Base-by-base conservation (phyloP, 1,140 invertebrate genomes). In the Temnothorax curvispinosus region DNA sequence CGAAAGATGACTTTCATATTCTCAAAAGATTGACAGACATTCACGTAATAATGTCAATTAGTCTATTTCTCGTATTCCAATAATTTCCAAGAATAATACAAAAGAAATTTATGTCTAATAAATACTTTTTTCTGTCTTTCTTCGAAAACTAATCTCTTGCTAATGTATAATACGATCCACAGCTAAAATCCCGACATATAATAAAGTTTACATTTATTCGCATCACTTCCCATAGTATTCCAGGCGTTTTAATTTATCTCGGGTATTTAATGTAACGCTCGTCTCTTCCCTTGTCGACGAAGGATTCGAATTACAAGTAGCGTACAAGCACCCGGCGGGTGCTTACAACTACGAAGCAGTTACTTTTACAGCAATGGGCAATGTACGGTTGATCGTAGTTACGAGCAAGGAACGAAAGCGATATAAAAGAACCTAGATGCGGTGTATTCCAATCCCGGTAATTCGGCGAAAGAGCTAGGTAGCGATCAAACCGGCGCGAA, bases 311-410 rank as follows among this genome's bases (percentile, higher is more conserved):
- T 84, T 84, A 84, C 69, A 82, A 82, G 78, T 65, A 50, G 11
- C 69, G 50, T 89, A 76, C 67, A 80, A 81, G 88, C 85, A 38
- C 81, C 74, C 74, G 64, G 56, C 69, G 65, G 41, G 71, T 85
- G 67, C 67, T 74, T 82, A 77, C 76, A 89, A 72, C 85, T 65
- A 32, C 74, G 32, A 0, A 4, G 81, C 72, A 86, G 90, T 91
- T 91, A 91, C 88, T 82, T 91, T 91, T 91, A 89, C 84, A 54
- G 71, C 85, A 47, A 47, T 52, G 56, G 75, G 84, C 85, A 75
- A 91, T 86, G 88, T 69, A 88, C 90, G 88, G 80, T 89, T 91
- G 90, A 91, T 91, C 85, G 88, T 87, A 47, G 81, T 85, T 85
- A 91, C 60, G 60, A 62, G 35, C 32, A 38, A 13, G 32, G 58